Conservation (phyloP, 2,888 invertebrate species). For the Dolomedes plantarius region DNA sequence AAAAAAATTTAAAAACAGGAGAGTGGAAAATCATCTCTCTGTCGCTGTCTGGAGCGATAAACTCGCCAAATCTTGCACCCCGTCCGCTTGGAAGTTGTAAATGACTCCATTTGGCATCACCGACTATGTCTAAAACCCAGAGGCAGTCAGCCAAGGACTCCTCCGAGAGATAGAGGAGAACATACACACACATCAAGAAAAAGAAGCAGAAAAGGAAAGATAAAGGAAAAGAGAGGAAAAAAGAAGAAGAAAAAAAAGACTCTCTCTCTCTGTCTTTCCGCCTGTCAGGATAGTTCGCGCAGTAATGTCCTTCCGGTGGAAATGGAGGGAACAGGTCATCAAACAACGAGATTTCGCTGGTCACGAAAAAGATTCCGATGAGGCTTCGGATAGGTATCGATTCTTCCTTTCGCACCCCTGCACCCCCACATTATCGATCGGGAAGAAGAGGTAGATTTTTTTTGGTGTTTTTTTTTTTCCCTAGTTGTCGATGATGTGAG, state of each 20-base stretch:
- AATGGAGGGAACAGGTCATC: conserved; percentile 70
- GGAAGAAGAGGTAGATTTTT: too few species aligned
- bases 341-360: conserved; percentile 69
- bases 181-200: too few species aligned
- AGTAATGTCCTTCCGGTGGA: conserved; percentile 70
- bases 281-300: conserved; percentile 64
- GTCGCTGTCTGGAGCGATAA: not conserved
- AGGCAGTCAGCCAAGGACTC: conserved; percentile 69
- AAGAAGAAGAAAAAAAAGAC: conserved; percentile 20
- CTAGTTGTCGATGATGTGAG: not conserved
- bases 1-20: too few species aligned
- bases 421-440: not conserved
- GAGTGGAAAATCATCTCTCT: too few species aligned
- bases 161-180: conserved; percentile 36
- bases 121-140: conserved; percentile 67
- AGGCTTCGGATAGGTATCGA: conserved; percentile 62
- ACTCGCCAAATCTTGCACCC: conserved; percentile 29
- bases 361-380: conserved; percentile 70
- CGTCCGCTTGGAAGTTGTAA: conserved; percentile 64
- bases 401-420: conserved; percentile 10
- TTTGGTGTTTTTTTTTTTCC: not conserved
- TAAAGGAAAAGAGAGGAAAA: conserved; percentile 27
- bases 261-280: conserved; percentile 60
- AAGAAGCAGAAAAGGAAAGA: too few species aligned
- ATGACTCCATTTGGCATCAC: conserved; percentile 69